Evolutionary conservation across 2,888 invertebrate species (phyloP), one percentile per base, ranked within the genome.

Genomic region (Thera obeliscata): DNA sequence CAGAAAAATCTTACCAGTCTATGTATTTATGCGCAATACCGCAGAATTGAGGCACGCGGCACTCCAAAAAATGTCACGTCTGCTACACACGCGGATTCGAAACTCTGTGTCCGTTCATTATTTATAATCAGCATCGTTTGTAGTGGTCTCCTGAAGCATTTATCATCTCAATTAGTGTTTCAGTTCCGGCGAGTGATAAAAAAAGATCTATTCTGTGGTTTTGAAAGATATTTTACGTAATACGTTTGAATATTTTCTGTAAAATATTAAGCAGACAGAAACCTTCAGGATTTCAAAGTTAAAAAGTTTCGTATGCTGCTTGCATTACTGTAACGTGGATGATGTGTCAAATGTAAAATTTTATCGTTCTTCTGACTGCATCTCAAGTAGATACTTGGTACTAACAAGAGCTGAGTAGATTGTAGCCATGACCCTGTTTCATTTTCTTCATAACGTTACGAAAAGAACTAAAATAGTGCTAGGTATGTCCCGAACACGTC

Each of bases 71-170:
- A 8, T 61, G 9, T 38, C 65, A 48, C 58, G 3, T 61, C 58
- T 38, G n/a, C 22, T 4, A 2, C 6, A 5, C 6, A 52, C 11
- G 11, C 33, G 2, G 12, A 4, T 50, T 52, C 33, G 43, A 12
- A 35, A 52, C 52, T 58, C 38, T 36, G 43, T 50, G 46, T 9
- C 81, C 82, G 84, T 87, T 87, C 82, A 89, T 89, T 88, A 88
- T 87, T 88, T 87, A 86, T 88, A 88, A 89, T 89, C 85, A 88
- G 86, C 77, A 81, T 79, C 78, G 71, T 72, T 77, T 76, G 74
- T 74, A 76, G 74, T 76, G 73, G 55, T 71, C 77, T 78, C 79
- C 78, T 80, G 77, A 55, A 71, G 76, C 84, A 87, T 89, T 85
- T 84, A 88, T 88, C 89, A 88, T 84, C 79, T 76, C 84, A 85